Conservation (phyloP, 2,888 invertebrate genomes). For the Calephelis perditalis region DNA sequence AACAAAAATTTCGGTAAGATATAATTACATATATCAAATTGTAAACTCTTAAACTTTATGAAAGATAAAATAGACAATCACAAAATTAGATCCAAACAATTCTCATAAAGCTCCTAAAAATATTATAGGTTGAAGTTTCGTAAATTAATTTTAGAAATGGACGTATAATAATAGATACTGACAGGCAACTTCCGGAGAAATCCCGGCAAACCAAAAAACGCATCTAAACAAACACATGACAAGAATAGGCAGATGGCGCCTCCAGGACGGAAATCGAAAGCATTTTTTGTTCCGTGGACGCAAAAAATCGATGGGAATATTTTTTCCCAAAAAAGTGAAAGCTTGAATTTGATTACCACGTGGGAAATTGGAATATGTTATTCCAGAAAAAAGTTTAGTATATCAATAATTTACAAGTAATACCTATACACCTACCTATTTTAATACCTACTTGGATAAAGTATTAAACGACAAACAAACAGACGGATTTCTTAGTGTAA, state of each 20-base stretch:
- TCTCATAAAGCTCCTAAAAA: no score
- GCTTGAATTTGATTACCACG: constrained; percentile 33
- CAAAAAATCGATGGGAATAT: constrained; percentile 56
- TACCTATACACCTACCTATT: no score
- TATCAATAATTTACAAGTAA: no score
- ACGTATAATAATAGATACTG: constrained; percentile 11
- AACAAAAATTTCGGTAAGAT: no score
- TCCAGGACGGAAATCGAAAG: constrained; percentile 72
- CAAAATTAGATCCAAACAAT: no score
- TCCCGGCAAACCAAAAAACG: constrained; percentile 52
- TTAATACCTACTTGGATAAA: no score
- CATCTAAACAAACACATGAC: constrained; percentile 66
- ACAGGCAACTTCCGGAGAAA: constrained; percentile 60
- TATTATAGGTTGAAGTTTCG: not conserved
- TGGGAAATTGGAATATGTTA: constrained; percentile 9
- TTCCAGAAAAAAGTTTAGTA: no score
- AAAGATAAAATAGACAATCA: no score
- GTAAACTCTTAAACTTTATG: no score
- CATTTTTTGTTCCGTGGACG: constrained; percentile 46
- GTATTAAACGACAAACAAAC: no score
- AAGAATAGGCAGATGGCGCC: constrained; percentile 73
- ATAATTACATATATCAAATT: no score
- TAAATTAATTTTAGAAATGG: constrained; percentile 7
- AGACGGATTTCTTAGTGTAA: no score
- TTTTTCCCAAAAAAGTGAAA: constrained; percentile 51